Base-by-base conservation (phyloP, 2,113 vertebrate genomes). In the Colaptes auratus region DNA sequence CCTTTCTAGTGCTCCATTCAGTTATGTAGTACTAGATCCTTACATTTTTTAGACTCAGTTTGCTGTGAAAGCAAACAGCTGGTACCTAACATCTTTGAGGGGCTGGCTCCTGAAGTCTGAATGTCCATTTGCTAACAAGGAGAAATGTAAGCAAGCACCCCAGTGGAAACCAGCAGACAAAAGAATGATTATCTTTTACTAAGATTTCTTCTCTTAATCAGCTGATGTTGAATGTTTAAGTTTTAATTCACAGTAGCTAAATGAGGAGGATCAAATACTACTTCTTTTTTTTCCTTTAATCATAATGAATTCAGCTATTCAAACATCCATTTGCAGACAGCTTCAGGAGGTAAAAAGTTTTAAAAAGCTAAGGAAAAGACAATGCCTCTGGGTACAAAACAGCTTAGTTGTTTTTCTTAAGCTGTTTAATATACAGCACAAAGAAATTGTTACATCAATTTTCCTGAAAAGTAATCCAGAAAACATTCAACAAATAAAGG, bases 231-330 rank as follows among this genome's bases (percentile, higher is more conserved):
- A 77, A 10, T 66, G 60, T 89, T 88, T 92, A 60, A 74, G 88
- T 93, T 91, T 87, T 33, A 44, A 55, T 91, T 85, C 59, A 87
- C n/a, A 77, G 70, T 46, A 80, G 19, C 27, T 82, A 76, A 93
- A 88, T 44, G 94, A 87, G 59, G 44, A 84, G 78, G 87, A 90
- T 55, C 5, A 72, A 72, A 81, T 27, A 75, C 3, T 8, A 10
- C 7, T 76, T 91, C 86, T 35, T 65, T 48, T 52, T 50, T 52
- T 52, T 52, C 11, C n/a, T n/a, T 24, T 11, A 50, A 82, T 82
- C 28, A 52, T 79, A 87, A 95, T 59, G 46, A 82, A 85, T 92
- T 87, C 35, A 70, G 31, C 28, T 72, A 80, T n/a, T 28, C 75
- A 84, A 84, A 20, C 9, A 79, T 55, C 20, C 2, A 0, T 66